phyloP scores from a whole-genome alignment of 2,113 vertebrate genomes.

The Pseudonaja textilis region DNA sequence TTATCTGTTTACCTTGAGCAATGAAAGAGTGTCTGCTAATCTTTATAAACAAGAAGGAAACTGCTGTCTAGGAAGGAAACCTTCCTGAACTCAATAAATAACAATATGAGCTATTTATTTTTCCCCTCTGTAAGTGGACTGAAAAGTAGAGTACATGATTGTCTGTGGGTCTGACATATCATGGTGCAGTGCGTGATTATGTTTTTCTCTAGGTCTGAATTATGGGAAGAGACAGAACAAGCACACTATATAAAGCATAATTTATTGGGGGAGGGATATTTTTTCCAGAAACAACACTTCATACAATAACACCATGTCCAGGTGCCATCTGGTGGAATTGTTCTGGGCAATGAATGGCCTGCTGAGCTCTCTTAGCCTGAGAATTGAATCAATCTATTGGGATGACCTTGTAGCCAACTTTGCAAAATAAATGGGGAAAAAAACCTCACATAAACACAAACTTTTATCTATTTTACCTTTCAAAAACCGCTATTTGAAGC shows the following conservation, averaged over 20 bases:
- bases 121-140: neutral
- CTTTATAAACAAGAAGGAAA: neutral
- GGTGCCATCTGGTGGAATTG: neutral
- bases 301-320: neutral
- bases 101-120: neutral
- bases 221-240: neutral
- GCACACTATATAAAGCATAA: neutral
- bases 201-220: neutral
- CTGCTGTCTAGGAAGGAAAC: neutral
- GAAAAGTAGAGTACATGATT: neutral
- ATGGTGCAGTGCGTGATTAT: neutral
- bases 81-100: neutral
- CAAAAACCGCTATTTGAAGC: neutral
- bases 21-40: neutral
- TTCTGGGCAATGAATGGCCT: neutral
- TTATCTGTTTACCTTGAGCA: neutral
- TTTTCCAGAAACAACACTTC: neutral
- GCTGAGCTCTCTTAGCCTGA: neutral
- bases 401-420: neutral
- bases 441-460: neutral
- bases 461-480: neutral
- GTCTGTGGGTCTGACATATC: neutral
- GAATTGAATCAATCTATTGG: neutral
- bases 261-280: neutral
- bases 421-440: neutral